Evolutionary conservation across 2,888 invertebrate species (phyloP), one percentile per base, ranked within the genome.

Genomic region (Noctua janthina): DNA sequence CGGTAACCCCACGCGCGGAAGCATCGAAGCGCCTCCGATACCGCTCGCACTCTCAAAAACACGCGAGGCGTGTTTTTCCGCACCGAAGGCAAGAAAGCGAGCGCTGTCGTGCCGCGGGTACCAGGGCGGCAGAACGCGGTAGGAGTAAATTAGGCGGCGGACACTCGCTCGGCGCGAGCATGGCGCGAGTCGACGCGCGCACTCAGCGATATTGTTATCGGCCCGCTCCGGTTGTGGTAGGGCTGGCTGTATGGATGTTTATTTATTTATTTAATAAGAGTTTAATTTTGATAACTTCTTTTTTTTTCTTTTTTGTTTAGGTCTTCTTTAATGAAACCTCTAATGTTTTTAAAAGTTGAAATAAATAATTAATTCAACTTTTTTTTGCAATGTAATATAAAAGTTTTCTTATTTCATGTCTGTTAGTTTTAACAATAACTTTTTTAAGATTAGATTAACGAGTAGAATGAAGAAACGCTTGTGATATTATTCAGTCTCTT

Each of bases 131-230:
- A 94, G 91, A 84, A 83, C 83, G 83, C 78, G 85, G 88, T 92
- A 93, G 92, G 91, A 94, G 95, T 94, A 95, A 95, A 96, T 93
- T 94, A 92, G 93, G 92, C 92, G 86, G 90, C 92, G 92, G 93
- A 91, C 92, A 92, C 91, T 88, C 88, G 83, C 84, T 87, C 89
- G 88, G 83, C 89, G 89, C 88, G 90, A 90, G 91, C 84, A 85
- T 88, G 88, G 85, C 89, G 89, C 89, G 90, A 90, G 91, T 93
- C 92, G 94, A 92, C 93, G 93, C 94, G 94, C 95, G 94, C 95
- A 95, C 96, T 96, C 95, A 95, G 96, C 95, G 95, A 95, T 96
- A 96, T 96, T 96, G 95, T 96, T 96, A 95, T 95, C 95, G 95
- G 95, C 95, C 95, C 95, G 95, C 95, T 94, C 93, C 93, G 93